Base-by-base conservation (phyloP, 2,888 invertebrate genomes). In the Calliphora vomitoria region DNA sequence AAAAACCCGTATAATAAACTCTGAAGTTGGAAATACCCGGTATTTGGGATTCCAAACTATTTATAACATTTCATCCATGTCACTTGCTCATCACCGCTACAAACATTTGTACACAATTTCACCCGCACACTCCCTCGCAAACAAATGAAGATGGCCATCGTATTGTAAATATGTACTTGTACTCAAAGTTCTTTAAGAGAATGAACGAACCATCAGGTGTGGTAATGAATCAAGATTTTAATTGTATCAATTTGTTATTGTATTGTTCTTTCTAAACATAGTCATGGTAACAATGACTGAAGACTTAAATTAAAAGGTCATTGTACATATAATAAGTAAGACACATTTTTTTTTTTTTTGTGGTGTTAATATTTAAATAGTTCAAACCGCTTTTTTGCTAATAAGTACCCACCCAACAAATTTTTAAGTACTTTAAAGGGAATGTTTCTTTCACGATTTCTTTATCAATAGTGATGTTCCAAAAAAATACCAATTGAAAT, bases 261-360 rank as follows among this genome's bases (percentile, higher is more conserved):
- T 38, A 50, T 18, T 62, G 55, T 66, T 66, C 55, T 20, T 38
- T 35, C n/a, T 64, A 66, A 20, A 3, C 78, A 66, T 38, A 13
- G 11, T 50, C 38, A 15, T 50, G 35, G 25, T 58, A 66, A 58
- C 64, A 69, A 69, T 66, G 44, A 60, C 68, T 47, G 41, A 60
- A 68, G 41, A 31, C 18, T 50, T 44, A 44, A 50, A 74, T 20
- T 50, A 35, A 85, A n/a, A 81, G 80, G 80, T 85, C 80, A 85
- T 75, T 85, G 81, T 80, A 85, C 85, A 68, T 60, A 4, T 79
- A 79, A 79, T 69, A 69, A 60, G 25, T 69, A 69, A 60, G 25
- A 25, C 10, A 44, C 11, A 47, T 55, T 13, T 25, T 38, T 11
- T 44, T 20, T 44, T 68, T 47, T 11, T 8, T 55, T 35, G n/a